phyloP scores from a whole-genome alignment of 2,888 invertebrate species.

The Pomacea canaliculata region DNA sequence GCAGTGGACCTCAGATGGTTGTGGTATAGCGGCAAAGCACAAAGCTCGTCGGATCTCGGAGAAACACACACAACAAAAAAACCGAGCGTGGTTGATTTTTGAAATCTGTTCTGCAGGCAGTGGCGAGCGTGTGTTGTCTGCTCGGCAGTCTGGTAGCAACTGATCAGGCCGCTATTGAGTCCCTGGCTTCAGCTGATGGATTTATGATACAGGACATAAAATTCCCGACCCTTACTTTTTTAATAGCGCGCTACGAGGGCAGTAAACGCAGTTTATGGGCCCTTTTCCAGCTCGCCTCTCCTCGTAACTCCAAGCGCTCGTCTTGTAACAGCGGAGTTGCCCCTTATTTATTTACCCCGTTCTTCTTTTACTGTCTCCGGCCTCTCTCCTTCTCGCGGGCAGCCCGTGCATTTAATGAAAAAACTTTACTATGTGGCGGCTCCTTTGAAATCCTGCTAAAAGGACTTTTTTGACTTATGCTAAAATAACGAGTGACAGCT shows the following conservation, averaged over 20 bases:
- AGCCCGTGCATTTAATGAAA: background rate
- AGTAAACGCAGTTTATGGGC: conserved; percentile 13
- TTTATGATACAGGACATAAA: conserved; percentile 13
- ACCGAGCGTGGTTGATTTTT: too few relatives aligned
- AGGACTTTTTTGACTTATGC: background rate
- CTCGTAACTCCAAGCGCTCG: conserved; percentile 3
- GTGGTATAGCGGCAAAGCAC: too few relatives aligned
- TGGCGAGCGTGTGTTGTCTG: background rate
- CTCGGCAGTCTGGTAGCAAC: background rate
- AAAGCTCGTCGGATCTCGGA: too few relatives aligned
- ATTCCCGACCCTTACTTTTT: conserved; percentile 11
- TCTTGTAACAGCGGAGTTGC: background rate
- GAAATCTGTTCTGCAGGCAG: background rate
- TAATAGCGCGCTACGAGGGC: conserved; percentile 12
- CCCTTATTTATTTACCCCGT: background rate
- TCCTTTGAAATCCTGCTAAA: background rate
- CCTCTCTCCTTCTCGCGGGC: conserved; percentile 6
- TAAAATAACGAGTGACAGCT: background rate
- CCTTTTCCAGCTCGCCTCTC: background rate
- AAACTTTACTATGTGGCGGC: background rate
- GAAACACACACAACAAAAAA: too few relatives aligned
- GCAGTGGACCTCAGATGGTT: too few relatives aligned
- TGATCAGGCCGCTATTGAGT: conserved; percentile 8
- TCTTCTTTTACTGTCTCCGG: background rate
- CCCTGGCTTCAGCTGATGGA: background rate